Evolutionary conservation across 2,888 invertebrate species (phyloP).

Genomic region (Megastigmus dorsalis): DNA sequence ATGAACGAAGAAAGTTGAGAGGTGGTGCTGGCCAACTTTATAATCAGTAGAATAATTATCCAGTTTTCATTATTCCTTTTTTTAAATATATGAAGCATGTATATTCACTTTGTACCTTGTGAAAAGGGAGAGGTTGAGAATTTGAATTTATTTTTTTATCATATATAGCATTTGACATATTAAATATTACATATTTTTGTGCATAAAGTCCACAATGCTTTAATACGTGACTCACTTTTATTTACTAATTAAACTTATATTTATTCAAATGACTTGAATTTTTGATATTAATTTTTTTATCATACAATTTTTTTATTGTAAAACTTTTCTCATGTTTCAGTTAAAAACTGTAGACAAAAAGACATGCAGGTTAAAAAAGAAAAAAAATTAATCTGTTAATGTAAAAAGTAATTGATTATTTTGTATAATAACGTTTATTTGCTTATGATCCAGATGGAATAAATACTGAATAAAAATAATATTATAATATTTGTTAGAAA

Average conservation of each 20-base stretch:
- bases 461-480: neutral
- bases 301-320: too few species aligned
- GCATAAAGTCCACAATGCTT: neutral
- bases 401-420: neutral
- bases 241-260: neutral
- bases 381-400: neutral
- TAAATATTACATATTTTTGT: neutral
- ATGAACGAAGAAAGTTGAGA: neutral
- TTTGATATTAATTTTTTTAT: neutral
- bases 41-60: neutral
- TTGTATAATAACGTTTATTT: conserved; percentile 10
- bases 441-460: neutral
- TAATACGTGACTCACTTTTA: neutral
- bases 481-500: neutral
- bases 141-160: conserved; percentile 5
- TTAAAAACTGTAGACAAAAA: neutral
- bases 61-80: neutral
- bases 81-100: neutral
- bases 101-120: neutral
- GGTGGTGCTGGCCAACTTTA: conserved; percentile 15
- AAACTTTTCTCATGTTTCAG: conserved; percentile 12
- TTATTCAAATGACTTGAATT: neutral
- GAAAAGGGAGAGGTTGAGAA: neutral
- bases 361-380: neutral
- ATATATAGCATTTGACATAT: neutral